Evolutionary conservation across 2,888 invertebrate species (phyloP).

Genomic region (Papilio demoleus): DNA sequence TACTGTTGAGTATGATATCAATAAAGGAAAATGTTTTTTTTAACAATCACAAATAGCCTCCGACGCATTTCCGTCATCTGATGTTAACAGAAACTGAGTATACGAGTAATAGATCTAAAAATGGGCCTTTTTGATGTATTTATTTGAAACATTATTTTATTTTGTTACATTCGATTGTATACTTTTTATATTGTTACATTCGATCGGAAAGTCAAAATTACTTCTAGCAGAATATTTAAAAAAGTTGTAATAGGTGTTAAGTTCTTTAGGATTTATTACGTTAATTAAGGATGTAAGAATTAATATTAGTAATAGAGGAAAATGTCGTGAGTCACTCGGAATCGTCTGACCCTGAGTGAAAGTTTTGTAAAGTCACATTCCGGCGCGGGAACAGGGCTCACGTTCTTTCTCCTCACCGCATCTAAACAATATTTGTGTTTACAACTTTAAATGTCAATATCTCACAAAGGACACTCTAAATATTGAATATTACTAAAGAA

Average conservation of each 20-base stretch:
- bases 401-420: constrained; percentile 23
- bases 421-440: constrained; percentile 11
- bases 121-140: not conserved
- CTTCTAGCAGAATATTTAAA: too few relatives aligned
- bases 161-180: too few relatives aligned
- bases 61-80: constrained; percentile 23
- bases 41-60: constrained; percentile 10
- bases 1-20: not conserved
- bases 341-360: constrained; percentile 44
- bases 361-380: constrained; percentile 50
- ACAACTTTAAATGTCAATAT: not conserved
- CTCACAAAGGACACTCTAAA: too few relatives aligned
- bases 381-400: constrained; percentile 48
- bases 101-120: not conserved
- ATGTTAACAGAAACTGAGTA: constrained; percentile 12
- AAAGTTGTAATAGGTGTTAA: too few relatives aligned
- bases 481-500: too few relatives aligned
- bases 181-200: too few relatives aligned
- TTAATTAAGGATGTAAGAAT: too few relatives aligned
- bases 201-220: too few relatives aligned
- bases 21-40: constrained; percentile 28
- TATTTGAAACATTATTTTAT: too few relatives aligned
- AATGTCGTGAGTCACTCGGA: constrained; percentile 23
- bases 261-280: too few relatives aligned
- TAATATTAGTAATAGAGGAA: too few relatives aligned